Conservation (phyloP, 2,113 vertebrate species). For the Onychostoma macrolepis region DNA sequence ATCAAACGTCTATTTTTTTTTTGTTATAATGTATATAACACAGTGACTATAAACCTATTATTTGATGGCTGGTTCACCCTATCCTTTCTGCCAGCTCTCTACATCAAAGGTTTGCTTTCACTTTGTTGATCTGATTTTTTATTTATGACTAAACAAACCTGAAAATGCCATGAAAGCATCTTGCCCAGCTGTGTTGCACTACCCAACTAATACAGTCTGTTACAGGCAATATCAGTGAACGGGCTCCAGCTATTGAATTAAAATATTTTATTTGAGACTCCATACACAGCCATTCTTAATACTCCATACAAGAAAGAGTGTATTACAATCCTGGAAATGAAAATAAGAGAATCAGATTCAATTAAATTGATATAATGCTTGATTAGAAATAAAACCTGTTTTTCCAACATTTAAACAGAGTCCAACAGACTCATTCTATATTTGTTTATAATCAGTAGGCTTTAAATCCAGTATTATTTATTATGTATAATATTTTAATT, state of each 20-base stretch:
- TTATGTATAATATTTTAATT: background rate
- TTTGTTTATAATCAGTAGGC: background rate
- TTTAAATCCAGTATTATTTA: background rate
- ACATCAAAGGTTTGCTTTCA: slow-evolving; percentile 46
- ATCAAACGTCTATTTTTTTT: background rate
- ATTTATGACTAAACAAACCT: slow-evolving; percentile 54
- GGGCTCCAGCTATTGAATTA: background rate
- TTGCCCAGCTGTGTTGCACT: slow-evolving; percentile 32
- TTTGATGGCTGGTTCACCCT: background rate
- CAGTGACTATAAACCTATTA: background rate
- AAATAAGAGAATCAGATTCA: background rate
- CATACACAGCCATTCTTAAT: background rate
- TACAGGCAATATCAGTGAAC: background rate
- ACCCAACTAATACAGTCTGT: slow-evolving; percentile 5
- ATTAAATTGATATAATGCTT: background rate
- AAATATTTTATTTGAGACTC: background rate
- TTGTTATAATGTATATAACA: background rate
- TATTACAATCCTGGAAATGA: background rate
- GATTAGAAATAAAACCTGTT: background rate
- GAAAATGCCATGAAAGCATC: slow-evolving; percentile 37
- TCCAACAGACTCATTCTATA: background rate
- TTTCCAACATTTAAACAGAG: no score
- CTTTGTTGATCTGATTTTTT: slow-evolving; percentile 49
- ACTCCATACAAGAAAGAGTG: background rate
- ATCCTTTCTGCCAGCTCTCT: slow-evolving; percentile 1